Evolutionary conservation across 2,113 vertebrate species (phyloP).

Genomic region (Stegostoma tigrinum): DNA sequence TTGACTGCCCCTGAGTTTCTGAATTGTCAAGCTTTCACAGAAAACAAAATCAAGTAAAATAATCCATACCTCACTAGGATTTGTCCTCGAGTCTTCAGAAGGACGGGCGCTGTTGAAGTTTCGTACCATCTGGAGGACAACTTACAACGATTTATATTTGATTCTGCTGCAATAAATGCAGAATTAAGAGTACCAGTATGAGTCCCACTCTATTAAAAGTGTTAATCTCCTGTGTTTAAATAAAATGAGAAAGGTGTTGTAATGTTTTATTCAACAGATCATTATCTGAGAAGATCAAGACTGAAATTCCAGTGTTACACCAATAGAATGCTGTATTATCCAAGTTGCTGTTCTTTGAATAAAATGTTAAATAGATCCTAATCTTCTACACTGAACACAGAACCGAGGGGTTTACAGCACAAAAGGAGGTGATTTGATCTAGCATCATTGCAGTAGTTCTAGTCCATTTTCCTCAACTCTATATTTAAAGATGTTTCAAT

Average conservation of each 20-base stretch:
- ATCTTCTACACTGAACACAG: neutral
- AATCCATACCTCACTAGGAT: neutral
- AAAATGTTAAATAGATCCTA: neutral
- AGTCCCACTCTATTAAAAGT: constrained; percentile 3
- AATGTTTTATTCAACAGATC: neutral
- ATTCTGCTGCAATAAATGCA: too few species aligned
- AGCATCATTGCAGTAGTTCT: neutral
- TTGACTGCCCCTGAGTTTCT: neutral
- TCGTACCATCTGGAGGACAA: neutral
- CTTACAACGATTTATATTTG: neutral
- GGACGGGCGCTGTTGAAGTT: neutral
- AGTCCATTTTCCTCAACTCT: neutral
- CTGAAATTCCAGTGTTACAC: neutral
- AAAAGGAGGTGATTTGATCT: neutral
- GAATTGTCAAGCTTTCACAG: neutral
- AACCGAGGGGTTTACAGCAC: neutral
- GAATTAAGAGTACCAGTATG: neutral
- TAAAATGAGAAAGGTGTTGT: neutral
- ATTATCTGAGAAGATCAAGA: neutral
- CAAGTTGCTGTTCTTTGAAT: neutral
- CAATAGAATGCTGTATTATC: neutral
- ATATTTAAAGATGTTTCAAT: neutral
- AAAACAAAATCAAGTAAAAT: neutral
- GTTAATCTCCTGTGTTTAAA: neutral
- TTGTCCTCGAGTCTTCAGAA: neutral